Evolutionary conservation across 2,797 vertebrate species (phyloP), one percentile per base, ranked within the genome.

Genomic region (Pteronotus mesoamericanus): DNA sequence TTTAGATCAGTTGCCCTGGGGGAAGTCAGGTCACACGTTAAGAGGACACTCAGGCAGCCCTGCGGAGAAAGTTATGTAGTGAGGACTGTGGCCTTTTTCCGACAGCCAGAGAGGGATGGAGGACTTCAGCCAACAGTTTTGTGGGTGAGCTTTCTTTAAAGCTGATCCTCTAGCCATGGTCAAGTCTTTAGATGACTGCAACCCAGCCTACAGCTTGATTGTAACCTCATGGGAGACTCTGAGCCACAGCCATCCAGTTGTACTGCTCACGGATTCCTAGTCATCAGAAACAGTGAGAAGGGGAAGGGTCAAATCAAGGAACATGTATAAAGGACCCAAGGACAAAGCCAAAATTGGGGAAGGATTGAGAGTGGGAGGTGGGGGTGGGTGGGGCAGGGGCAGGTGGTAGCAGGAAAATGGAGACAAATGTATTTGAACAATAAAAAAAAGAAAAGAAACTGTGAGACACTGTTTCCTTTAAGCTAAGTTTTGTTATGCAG

Each of bases 401-500:
- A n/a, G n/a, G n/a, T n/a, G n/a, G n/a, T n/a, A n/a, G n/a, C n/a
- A n/a, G n/a, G n/a, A n/a, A n/a, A n/a, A n/a, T n/a, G n/a, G n/a
- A n/a, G n/a, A n/a, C n/a, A n/a, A n/a, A n/a, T n/a, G n/a, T n/a
- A n/a, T n/a, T n/a, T n/a, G n/a, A n/a, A n/a, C n/a, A n/a, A n/a
- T n/a, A n/a, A n/a, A n/a, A n/a, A n/a, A n/a, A n/a, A n/a, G n/a
- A n/a, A n/a, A n/a, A n/a, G n/a, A n/a, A 77, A 64, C 34, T 79
- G 24, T 12, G 78, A 82, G 59, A 84, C 66, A 82, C 19, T 57
- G 34, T 83, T 77, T 86, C 16, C 64, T 77, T 94, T 92, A 95
- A 95, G 53, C 32, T 83, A 86, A 32, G 46, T 66, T 93, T 93
- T 93, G 59, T 89, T 86, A 89, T 84, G 39, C 22, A 94, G 69